phyloP scores from a whole-genome alignment of 1,140 invertebrate species.

The Aphelenchoides fujianensis region DNA sequence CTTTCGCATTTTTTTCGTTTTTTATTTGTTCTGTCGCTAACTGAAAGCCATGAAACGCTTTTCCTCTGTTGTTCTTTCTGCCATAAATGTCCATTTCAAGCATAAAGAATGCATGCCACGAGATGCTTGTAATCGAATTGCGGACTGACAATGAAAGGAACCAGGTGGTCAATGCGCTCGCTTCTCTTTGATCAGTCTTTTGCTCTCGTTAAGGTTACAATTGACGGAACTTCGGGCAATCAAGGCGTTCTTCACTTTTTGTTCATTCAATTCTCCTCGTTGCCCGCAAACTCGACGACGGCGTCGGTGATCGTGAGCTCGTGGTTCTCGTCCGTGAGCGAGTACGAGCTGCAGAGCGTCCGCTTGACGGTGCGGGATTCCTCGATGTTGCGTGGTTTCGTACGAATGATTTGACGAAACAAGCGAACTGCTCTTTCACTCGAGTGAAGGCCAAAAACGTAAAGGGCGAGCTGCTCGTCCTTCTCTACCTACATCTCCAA shows the following conservation, averaged over 20 bases:
- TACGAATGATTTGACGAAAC: neutral
- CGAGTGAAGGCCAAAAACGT: too few species aligned
- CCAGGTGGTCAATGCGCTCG: neutral
- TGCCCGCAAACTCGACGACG: neutral
- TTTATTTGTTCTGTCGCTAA: too few species aligned
- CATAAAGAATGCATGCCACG: too few species aligned
- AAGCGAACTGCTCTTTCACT: too few species aligned
- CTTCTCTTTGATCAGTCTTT: neutral
- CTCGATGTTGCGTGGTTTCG: neutral
- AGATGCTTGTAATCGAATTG: too few species aligned
- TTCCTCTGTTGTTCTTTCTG: too few species aligned
- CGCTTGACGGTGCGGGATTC: neutral
- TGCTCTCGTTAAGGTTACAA: neutral
- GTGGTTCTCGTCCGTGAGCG: neutral
- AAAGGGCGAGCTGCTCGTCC: too few species aligned
- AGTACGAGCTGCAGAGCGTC: neutral
- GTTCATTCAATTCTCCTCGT: neutral
- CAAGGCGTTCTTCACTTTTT: neutral
- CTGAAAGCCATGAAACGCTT: too few species aligned
- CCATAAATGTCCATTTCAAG: too few species aligned
- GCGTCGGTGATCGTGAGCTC: neutral
- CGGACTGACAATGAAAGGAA: too few species aligned
- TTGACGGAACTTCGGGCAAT: neutral
- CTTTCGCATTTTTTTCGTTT: too few species aligned
- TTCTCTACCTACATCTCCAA: too few species aligned